Base-by-base conservation (phyloP, 1,140 invertebrate species). In the Dysdera silvatica region DNA sequence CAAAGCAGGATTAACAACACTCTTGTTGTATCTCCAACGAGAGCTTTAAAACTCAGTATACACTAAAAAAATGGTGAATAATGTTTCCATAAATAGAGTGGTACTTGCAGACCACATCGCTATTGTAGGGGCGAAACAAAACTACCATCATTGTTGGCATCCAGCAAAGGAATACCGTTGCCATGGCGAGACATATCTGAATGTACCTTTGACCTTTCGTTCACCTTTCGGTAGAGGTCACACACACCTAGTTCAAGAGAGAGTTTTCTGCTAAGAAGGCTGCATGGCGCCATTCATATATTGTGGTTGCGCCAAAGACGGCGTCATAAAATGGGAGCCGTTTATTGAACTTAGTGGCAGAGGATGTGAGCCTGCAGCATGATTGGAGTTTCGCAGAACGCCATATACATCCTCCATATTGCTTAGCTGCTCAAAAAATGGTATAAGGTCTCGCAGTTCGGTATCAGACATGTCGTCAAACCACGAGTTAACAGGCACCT, bases 401-500 rank as follows among this genome's bases (percentile, higher is more conserved):
- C 87, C 88, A 78, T 94, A 94, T 71, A 95, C 90, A 80, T 89
- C 91, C 73, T 95, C 90, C 70, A 92, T 88, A 80, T 88, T 91
- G 77, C 89, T 92, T 66, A 97, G 80, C 76, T 91, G 90, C 77
- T 96, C 93, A 76, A 97, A 92, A 75, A 96, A 91, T 61, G 94
- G 94, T 74, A 97, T 92, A 70, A 97, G 80, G 78, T 98, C 92
- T 68, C 92, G 81, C 45, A 98, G 81, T 79, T 97, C 94, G 53
- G 88, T 89, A 77, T 98, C 94, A 71, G 87, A 88, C 83, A 92
- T 91, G 76, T 97, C 94, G 77, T 97, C 93, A 78, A 97, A 97
- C 94, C 94, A 97, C 61, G 91, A 95, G 74, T 89, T 89, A 60
- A 96, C 91, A 76, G 93, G 92, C 77, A 97, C 89, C 92, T 95